Base-by-base conservation (phyloP, 2,797 vertebrate genomes). In the Rallus crepitans region DNA sequence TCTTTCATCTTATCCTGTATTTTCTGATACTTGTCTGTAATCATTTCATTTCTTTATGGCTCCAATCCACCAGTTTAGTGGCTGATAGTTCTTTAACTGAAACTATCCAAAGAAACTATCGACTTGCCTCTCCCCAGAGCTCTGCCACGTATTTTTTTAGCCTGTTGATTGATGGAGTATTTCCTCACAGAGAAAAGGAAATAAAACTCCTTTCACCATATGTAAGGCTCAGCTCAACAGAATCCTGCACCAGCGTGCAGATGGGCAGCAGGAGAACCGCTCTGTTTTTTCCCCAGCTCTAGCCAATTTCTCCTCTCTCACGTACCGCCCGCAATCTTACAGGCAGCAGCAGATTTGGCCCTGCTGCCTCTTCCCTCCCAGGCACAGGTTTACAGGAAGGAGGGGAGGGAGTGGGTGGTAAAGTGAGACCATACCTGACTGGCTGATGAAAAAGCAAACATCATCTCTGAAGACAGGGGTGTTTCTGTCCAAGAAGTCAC, bases 391-490 rank as follows among this genome's bases (percentile, higher is more conserved):
- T 9, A 8, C 35, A 63, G 87, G 80, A 16, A 56, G 35, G 28
- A 28, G 24, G 15, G 13, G 39, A 73, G 59, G 0, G 20, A 60
- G 57, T 3, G 56, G 66, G 66, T 14, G 53, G 40, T 11, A 12
- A 31, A 45, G n/a, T 7, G 2, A 39, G 71, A 25, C n/a, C 96
- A 8, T 94, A 99, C 99, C 99, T 98, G 99, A 99, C 87, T 99
- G 99, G 98, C 99, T 99, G 98, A 99, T 99, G 97, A 99, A 99
- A 97, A 99, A 99, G 98, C 99, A 99, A 90, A 99, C 99, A 4
- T 99, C 99, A 5, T 99, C 99, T 93, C 99, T 97, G 97, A 99
- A 99, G 92, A 99, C 99, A 0, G 99, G 99, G 0, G 99, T 99
- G 98, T 99, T 99, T 94, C 99, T 98, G 97, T 99, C 99, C 98